These are phyloP conservation scores for Miniopterus natalensis DNA, from an alignment of 2,113 vertebrate species.

Conservation along the genomic window DNA sequence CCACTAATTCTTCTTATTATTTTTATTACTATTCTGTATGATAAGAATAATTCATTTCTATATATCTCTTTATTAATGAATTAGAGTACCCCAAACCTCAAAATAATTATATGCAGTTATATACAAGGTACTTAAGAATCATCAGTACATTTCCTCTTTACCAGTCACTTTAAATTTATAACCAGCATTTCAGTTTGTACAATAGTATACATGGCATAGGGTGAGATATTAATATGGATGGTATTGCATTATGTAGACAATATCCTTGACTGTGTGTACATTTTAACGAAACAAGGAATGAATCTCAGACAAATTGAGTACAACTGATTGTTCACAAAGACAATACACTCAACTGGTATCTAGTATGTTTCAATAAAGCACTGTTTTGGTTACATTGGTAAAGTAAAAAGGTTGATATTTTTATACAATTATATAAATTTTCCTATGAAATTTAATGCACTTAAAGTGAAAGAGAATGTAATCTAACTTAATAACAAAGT, in stretches of 20 bases:
- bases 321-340: not conserved
- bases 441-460: constrained; percentile 8
- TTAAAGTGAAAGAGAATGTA: constrained; percentile 48
- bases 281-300: constrained; percentile 51
- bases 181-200: constrained; percentile 2
- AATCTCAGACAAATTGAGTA: constrained; percentile 9
- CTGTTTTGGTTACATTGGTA: not conserved
- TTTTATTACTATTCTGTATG: not conserved
- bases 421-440: constrained; percentile 44
- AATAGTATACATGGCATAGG: not conserved
- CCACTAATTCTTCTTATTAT: not conserved
- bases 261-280: not conserved
- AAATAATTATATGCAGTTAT: not conserved
- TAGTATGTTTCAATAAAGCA: not conserved
- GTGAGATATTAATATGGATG: not conserved
- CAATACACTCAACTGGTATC: not conserved
- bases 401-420: constrained; percentile 46
- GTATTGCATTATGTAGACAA: not conserved
- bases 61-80: not conserved
- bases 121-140: not conserved
- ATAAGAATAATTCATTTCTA: not conserved
- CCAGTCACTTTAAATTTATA: constrained; percentile 2
- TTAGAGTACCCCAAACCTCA: not conserved
- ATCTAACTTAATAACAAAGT: not conserved
- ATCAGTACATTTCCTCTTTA: not conserved